A percentile compares a stretch with the other conserved stretches of the same genome.
These are phyloP conservation scores for Myzus persicae DNA, from an alignment of 1,140 invertebrate genomes.

Conservation along the genomic window DNA sequence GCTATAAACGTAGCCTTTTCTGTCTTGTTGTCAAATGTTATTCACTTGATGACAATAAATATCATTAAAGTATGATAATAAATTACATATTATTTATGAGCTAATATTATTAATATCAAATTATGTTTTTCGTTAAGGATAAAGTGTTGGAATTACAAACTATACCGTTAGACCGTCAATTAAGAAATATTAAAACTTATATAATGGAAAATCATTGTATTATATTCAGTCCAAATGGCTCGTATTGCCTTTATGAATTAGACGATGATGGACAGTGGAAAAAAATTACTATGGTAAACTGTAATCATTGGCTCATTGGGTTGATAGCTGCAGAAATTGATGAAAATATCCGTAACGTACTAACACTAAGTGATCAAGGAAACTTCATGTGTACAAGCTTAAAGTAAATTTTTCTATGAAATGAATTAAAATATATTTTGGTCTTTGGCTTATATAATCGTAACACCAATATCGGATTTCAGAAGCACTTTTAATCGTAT, in stretches of 20 bases:
- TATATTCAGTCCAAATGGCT: background rate
- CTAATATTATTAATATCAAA: background rate
- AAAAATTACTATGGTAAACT: background rate
- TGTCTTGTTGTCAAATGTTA: background rate
- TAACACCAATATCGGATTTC: background rate
- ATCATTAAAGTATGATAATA: background rate
- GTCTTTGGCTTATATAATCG: too few species aligned
- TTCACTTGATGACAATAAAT: background rate
- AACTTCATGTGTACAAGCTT: slow-evolving; percentile 54
- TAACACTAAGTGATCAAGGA: slow-evolving; percentile 50
- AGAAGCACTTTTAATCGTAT: background rate
- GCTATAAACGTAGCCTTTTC: background rate
- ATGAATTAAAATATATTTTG: too few species aligned
- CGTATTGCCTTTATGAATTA: background rate
- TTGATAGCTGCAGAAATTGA: slow-evolving; percentile 16
- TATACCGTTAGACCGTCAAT: background rate
- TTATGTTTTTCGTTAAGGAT: background rate
- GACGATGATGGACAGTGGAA: background rate
- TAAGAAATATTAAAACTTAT: background rate
- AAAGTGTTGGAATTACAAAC: background rate
- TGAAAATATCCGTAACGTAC: background rate
- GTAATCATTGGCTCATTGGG: slow-evolving; percentile 4
- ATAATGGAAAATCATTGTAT: background rate
- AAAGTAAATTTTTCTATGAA: background rate
- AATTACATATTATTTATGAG: background rate